Evolutionary conservation across 2,888 invertebrate genomes (phyloP), one percentile per base, ranked within the genome.

Genomic region (Fragum sueziense): DNA sequence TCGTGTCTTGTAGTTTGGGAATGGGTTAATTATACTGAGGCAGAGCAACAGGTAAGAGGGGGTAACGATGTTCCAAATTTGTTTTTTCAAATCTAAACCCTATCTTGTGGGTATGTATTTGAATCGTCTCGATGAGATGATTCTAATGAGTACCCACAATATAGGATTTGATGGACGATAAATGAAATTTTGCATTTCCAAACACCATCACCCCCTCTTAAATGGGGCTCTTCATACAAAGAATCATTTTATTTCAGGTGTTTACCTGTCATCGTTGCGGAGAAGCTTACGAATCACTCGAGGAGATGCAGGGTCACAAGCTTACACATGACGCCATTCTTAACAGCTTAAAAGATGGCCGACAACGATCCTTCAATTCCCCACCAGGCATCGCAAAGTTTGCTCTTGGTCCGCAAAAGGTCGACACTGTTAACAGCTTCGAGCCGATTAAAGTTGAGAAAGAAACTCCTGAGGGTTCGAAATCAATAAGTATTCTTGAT

Each of bases 231-330:
- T n/a, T n/a, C n/a, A n/a, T n/a, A n/a, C n/a, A n/a, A n/a, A 52
- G 20, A 52, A 59, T 59, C 3, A 37, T 34, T 57, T 9, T 41
- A 47, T 74, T 80, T 70, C 81, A 86, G 65, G 84, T 89, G 20
- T 86, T 85, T 41, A 87, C 88, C 1, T 90, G 90, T 73, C 85
- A 86, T 62, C 79, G 85, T 9, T 90, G 90, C 74, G 90, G 90
- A 0, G 90, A 90, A 70, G 88, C 87, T 11, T 90, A 87, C 75
- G 88, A 88, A 51, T 86, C 85, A n/a, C 79, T 85, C 6, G 85
- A 86, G 9, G 85, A 88, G 70, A 84, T 90, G 67, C 85, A 88
- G 22, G 67, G 79, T 17, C 90, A 90, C 74, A 90, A 87, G 70
- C 80, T 80, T 17, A 81, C 85, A 2, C 89, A 90, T 59, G 82